Base-by-base conservation (phyloP, 2,888 invertebrate species). In the Odontocerum albicorne region DNA sequence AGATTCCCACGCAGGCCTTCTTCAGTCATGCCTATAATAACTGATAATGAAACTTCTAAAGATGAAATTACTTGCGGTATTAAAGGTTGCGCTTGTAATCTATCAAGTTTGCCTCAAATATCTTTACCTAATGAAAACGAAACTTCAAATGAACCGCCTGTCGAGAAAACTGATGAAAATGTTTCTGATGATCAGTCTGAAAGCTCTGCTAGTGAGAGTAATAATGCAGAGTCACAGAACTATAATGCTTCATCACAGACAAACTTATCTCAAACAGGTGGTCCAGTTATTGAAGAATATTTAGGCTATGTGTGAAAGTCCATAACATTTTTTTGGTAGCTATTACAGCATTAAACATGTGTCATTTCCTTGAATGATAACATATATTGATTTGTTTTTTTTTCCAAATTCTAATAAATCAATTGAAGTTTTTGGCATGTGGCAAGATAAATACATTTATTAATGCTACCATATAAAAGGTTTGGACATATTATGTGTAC, bases 221-320 rank as follows among this genome's bases (percentile, higher is more conserved):
- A 57, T 15, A 46, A 57, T 44, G 7, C 45, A 44, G 43, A 36
- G 15, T 7, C 20, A 8, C 49, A 44, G 21, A 42, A 55, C 33
- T 52, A 54, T 33, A 50, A 52, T 15, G 22, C 22, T 10, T 17
- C 47, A 17, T 54, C 57, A n/a, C 49, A 49, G 10, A 36, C 32
- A 10, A 61, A 51, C 27, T 42, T 53, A 7, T 32, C 52, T 45
- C 49, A 46, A 22, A 35, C 54, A 6, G 51, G 44, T 21, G 77
- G 76, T 66, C 75, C 75, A 10, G 71, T 80, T 61, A 77, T 79
- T 53, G 81, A 81, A 67, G 77, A 80, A 64, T 79, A 79, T 67
- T 75, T 81, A 68, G 81, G 81, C 36, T 81, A 79, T 67, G 79
- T 81, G 61, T 81, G 73, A 67, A 58, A n/a, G n/a, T n/a, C n/a